These are phyloP conservation scores for Chlorodrepanis virens DNA, from an alignment of 2,113 vertebrate genomes.

Conservation along the genomic window DNA sequence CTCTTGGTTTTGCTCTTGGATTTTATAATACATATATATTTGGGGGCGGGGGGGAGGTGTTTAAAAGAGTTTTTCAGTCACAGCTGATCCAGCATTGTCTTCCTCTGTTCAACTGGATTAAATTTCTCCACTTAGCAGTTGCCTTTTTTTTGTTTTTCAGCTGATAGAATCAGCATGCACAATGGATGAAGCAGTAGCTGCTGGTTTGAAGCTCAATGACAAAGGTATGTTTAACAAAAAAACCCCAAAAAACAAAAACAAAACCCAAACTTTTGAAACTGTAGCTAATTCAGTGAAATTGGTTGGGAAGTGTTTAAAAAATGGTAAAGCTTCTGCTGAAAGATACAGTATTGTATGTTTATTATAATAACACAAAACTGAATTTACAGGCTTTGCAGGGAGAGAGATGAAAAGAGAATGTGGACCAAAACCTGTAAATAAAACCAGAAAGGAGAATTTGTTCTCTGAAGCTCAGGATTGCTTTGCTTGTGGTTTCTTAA, in stretches of 20 bases:
- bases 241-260: not conserved
- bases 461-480: not conserved
- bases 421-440: not conserved
- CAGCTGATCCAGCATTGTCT: accelerated
- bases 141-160: slow-evolving; percentile 60
- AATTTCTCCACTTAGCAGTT: not conserved
- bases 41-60: no score
- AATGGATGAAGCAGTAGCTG: slow-evolving; percentile 84
- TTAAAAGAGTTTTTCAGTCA: not conserved
- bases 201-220: slow-evolving; percentile 76
- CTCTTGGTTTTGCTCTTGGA: not conserved
- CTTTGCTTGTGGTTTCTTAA: not conserved
- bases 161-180: slow-evolving; percentile 78
- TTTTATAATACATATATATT: not conserved
- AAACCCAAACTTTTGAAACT: not conserved
- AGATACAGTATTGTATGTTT: not conserved
- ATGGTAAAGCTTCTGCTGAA: not conserved
- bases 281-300: not conserved
- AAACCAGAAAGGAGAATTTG: not conserved
- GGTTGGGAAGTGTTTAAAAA: not conserved
- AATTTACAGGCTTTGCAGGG: not conserved
- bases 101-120: not conserved
- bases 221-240: slow-evolving; percentile 68
- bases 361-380: not conserved
- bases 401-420: not conserved